Conservation (phyloP, 1,140 invertebrate species). For the Papilio xuthus region DNA sequence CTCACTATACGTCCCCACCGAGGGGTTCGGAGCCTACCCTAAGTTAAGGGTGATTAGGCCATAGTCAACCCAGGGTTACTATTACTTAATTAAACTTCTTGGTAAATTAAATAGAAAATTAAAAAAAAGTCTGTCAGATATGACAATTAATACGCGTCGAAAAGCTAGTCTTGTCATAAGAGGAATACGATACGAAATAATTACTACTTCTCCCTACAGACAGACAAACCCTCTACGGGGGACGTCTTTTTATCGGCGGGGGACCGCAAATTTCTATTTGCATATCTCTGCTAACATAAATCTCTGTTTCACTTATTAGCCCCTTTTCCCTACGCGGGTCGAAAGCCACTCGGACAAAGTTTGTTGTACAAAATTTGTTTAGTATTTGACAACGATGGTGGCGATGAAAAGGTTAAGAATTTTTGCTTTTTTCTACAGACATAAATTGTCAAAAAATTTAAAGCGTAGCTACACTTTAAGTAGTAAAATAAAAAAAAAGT, state of each 20-base stretch:
- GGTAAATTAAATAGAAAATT: neutral
- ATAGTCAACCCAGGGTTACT: no score
- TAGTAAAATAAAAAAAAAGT: no score
- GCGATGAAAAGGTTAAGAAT: no score
- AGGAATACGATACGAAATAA: slow-evolving; percentile 54
- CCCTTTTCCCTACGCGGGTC: slow-evolving; percentile 58
- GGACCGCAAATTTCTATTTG: slow-evolving; percentile 80
- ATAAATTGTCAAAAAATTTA: no score
- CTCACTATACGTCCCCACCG: no score
- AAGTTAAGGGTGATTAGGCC: no score
- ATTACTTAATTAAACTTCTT: no score
- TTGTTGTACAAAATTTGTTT: slow-evolving; percentile 47
- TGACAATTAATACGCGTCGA: slow-evolving; percentile 12
- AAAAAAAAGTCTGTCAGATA: neutral
- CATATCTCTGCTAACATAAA: slow-evolving; percentile 79
- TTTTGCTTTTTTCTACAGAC: no score
- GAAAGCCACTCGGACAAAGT: slow-evolving; percentile 50
- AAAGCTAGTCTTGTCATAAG: slow-evolving; percentile 23
- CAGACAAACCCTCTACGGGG: slow-evolving; percentile 69
- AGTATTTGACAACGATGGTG: neutral
- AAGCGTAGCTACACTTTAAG: no score
- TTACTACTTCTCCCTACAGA: slow-evolving; percentile 69
- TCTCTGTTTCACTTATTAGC: slow-evolving; percentile 80
- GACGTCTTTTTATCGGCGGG: slow-evolving; percentile 77
- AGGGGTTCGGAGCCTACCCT: no score